phyloP scores from a whole-genome alignment of 2,888 invertebrate species.

The Drosophila tripunctata region DNA sequence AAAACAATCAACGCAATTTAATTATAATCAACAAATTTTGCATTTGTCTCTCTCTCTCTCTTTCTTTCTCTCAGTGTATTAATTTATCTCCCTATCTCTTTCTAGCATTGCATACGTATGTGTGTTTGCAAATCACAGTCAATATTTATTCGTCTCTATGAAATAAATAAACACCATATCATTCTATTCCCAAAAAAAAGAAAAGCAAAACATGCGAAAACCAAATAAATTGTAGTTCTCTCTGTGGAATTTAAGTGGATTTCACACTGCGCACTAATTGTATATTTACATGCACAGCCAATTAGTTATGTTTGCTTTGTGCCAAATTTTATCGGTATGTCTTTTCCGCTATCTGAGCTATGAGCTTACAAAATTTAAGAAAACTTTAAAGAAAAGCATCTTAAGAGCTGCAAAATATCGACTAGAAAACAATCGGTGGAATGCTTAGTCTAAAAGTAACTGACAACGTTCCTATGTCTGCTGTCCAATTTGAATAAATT shows the following conservation, averaged over 20 bases:
- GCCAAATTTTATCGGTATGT: neutral
- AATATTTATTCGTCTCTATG: conserved; percentile 6
- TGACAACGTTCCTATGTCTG: too few relatives aligned
- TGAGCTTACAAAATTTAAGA: neutral
- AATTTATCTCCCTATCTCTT: neutral
- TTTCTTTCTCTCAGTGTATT: neutral
- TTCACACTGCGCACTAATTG: conserved; percentile 10
- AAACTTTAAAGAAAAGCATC: too few relatives aligned
- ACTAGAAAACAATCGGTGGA: too few relatives aligned
- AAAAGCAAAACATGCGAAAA: conserved; percentile 9
- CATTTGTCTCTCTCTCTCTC: neutral
- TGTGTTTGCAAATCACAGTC: conserved; percentile 1
- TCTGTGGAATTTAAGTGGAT: conserved; percentile 1
- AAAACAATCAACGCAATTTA: conserved; percentile 38
- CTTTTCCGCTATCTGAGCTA: neutral
- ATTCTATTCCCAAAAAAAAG: too few relatives aligned
- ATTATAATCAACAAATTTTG: conserved; percentile 14
- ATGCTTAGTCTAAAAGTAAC: too few relatives aligned
- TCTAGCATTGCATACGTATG: neutral
- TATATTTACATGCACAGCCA: conserved; percentile 1
- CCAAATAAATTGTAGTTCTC: neutral
- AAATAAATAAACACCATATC: conserved; percentile 12
- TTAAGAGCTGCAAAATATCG: too few relatives aligned
- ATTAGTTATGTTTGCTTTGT: neutral
- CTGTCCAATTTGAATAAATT: too few relatives aligned